These are phyloP conservation scores for Vanessa atalanta DNA, from an alignment of 1,140 invertebrate species.

Conservation along the genomic window DNA sequence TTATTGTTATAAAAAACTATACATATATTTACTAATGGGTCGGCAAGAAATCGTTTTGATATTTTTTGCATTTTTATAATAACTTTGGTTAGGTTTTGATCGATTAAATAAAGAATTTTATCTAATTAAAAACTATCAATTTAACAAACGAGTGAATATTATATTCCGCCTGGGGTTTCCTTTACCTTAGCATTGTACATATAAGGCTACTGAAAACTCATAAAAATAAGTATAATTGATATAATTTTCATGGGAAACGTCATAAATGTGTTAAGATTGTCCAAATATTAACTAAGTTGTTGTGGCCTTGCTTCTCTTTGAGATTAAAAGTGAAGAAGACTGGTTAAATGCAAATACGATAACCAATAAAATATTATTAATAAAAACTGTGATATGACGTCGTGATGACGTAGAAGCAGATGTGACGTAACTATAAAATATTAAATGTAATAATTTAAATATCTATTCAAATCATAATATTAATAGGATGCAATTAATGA, in stretches of 20 bases:
- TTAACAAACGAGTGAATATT: not conserved
- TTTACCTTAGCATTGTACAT: slow-evolving; percentile 5
- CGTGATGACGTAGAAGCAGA: slow-evolving; percentile 2
- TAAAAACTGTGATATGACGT: slow-evolving; percentile 21
- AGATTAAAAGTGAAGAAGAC: slow-evolving; percentile 22
- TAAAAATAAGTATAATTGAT: not conserved
- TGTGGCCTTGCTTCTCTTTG: slow-evolving; percentile 21
- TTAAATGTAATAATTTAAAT: slow-evolving; percentile 1
- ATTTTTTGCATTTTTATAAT: slow-evolving; percentile 14
- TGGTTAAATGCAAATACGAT: slow-evolving; percentile 24
- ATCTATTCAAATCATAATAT: not conserved
- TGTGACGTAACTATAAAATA: slow-evolving; percentile 7
- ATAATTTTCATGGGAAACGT: slow-evolving; percentile 7
- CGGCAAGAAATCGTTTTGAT: slow-evolving; percentile 1
- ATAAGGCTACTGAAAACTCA: slow-evolving; percentile 10
- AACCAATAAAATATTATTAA: slow-evolving; percentile 12
- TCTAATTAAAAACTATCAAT: not conserved
- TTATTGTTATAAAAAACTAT: slow-evolving; percentile 7
- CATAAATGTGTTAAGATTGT: slow-evolving; percentile 4
- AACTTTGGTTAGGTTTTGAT: slow-evolving; percentile 4
- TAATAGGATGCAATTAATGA: not conserved
- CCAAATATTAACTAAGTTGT: slow-evolving; percentile 20
- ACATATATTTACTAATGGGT: not conserved
- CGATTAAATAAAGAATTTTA: slow-evolving; percentile 1
- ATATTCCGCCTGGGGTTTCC: slow-evolving; percentile 5